Evolutionary conservation across 1,140 invertebrate genomes (phyloP), one percentile per base, ranked within the genome.

Genomic region (Eupeodes corollae): DNA sequence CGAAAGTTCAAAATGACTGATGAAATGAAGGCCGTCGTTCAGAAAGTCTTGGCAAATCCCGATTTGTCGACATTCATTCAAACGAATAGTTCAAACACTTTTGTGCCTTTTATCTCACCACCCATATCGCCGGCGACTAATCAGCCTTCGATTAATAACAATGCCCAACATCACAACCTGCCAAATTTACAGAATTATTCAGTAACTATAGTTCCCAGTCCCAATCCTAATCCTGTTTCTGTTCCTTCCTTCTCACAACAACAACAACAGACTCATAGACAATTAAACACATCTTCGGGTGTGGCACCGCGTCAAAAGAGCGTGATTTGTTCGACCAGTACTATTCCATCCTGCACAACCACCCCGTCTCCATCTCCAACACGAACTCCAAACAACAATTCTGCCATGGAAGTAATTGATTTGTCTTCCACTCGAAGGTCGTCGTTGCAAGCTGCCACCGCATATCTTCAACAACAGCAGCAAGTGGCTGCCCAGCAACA

Each of bases 401-500:
- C n/a, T 59, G 43, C 56, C 64, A 63, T 65, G 63, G 64, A 67
- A 48, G 64, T 67, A 55, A 67, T 67, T 49, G 64, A 67, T 67
- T 62, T 67, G 50, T 67, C 64, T 61, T 65, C 64, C 55, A 59
- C 61, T 46, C 63, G 62, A 67, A 67, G 64, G 65, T 64, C 66
- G 32, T 34, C 74, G 19, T 50, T 50, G 45, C 59, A 58, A 19
- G 62, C 62, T 33, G 54, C 61, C 13, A 61, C 54, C 15, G 61
- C 59, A 31, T 47, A 60, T 31, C 62, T 62, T 37, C 59, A 56
- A 38, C 48, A 50, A 16, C 53, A 52, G 19, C 53, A 55, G n/a
- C 57, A 55, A 21, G 34, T 34, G 13, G 45, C 66, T 50, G 15
- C 42, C 11, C 54, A 55, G 15, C 52, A 52, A 45, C 50, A 63